Evolutionary conservation across 1,140 invertebrate genomes (phyloP), one percentile per base, ranked within the genome.

Genomic region (Bombus vancouverensis): DNA sequence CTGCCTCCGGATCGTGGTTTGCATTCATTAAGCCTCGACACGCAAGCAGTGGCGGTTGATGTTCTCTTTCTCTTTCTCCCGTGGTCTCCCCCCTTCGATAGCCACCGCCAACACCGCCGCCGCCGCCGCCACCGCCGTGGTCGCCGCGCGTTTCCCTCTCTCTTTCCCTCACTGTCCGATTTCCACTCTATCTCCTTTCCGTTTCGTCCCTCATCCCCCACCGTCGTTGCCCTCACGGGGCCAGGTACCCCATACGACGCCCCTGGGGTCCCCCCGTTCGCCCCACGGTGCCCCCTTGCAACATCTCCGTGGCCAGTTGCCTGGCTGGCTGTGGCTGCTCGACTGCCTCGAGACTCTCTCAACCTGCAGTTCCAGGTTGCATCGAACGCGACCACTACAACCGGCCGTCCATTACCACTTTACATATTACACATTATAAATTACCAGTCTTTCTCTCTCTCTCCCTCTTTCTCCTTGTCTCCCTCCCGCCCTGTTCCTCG

Each of bases 21-120:
- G 96, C 96, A 96, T 96, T 96, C 96, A 96, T 96, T 96, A 96
- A 95, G 94, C 91, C 93, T 93, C 93, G 94, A 96, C 96, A 96
- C 95, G 96, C 95, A 96, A 96, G 93, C 94, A 93, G 92, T 94
- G 92, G 92, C 92, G 91, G 91, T 87, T 91, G 89, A 76, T 85
- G 74, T 90, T 83, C 79, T 81, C 86, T 72, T 59, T 86, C 79
- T 79, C 44, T 75, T 37, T 39, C 44, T 81, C 28, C 10, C 34
- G 0, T 22, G 0, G 25, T 44, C 42, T 66, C 65, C 37, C 76
- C 81, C 13, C 68, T 32, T 32, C 28, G 32, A 37, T 66, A 42
- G 25, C 57, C 53, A 53, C 47, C 72, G n/a, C 62, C 74, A 68
- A 59, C 57, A n/a, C 65, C 44, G 44, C 15, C 44, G 44, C 44